Evolutionary conservation across 2,113 vertebrate genomes (phyloP), one percentile per base, ranked within the genome.

Genomic region (Gulo gulo): DNA sequence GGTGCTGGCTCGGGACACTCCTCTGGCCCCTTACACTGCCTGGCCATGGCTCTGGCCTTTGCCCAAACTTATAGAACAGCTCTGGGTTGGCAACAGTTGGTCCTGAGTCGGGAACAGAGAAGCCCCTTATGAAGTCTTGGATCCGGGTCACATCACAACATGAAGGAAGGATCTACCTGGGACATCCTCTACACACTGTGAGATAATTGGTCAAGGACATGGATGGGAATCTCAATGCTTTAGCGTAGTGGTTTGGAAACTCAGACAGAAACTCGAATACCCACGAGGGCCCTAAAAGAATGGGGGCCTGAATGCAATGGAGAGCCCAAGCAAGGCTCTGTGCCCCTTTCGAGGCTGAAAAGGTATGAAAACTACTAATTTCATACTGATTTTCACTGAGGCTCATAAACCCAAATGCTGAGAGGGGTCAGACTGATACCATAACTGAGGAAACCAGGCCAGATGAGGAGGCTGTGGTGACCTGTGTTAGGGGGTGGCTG

Each of bases 21-120:
- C 91, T 65, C 93, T 73, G 96, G 29, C 42, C 47, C 39, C 57
- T 67, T 50, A 81, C 24, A 23, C 47, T 50, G 45, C 74, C 76
- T 20, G 93, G 71, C 97, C 94, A 97, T 31, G 93, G 65, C 47
- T 94, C 82, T 50, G 85, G 57, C 45, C 31, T 85, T 96, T 0
- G 91, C 47, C 94, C 93, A 52, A 98, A 88, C 34, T 94, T 92
- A 47, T 0, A 31, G 61, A 97, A 76, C 20, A 95, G 36, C 39
- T 92, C 59, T 0, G 95, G 82, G 59, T 34, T 86, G 59, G 78
- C 36, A 57, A 95, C 6, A 61, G 39, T 52, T 11, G 86, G 85
- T 39, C 65, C 96, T 97, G 81, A 36, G 73, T 78, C 36, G 29
- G 55, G 29, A 73, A 94, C 7, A 83, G 29, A 94, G 52, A 63